phyloP scores from a whole-genome alignment of 2,113 vertebrate genomes.

The Pristiophorus japonicus region DNA sequence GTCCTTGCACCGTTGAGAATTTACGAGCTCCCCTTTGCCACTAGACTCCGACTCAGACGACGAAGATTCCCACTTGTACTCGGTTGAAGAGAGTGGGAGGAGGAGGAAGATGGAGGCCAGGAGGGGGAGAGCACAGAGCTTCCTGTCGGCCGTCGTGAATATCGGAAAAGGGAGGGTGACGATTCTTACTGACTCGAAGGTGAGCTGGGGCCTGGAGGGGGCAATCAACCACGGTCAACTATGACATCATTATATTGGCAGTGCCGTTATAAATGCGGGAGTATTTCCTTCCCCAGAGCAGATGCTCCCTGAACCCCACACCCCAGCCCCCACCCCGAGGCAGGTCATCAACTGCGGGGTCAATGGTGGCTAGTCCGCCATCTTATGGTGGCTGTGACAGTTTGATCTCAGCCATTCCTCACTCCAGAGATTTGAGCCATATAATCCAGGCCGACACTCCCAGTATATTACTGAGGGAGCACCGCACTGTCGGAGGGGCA shows the following conservation, averaged over 20 bases:
- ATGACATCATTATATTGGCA: neutral
- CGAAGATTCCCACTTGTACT: constrained; percentile 69
- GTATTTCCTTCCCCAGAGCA: too few relatives aligned
- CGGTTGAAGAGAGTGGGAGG: constrained; percentile 51
- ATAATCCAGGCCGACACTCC: too few relatives aligned
- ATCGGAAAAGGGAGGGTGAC: constrained; percentile 74
- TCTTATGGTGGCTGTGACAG: too few relatives aligned
- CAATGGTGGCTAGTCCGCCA: too few relatives aligned
- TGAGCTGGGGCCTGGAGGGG: constrained; percentile 43
- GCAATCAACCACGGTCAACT: neutral
- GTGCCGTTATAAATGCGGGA: neutral
- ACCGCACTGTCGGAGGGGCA: too few relatives aligned
- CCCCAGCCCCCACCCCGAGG: neutral
- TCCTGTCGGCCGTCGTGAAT: constrained; percentile 67
- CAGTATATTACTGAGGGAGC: too few relatives aligned
- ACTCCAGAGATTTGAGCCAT: too few relatives aligned
- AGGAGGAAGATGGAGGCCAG: constrained; percentile 45
- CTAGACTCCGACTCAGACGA: constrained; percentile 81
- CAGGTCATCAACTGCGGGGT: too few relatives aligned
- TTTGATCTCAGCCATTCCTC: too few relatives aligned
- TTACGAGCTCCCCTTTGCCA: neutral
- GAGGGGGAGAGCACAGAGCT: constrained; percentile 58
- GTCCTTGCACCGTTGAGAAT: too few relatives aligned
- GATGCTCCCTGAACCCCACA: too few relatives aligned
- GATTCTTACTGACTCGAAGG: constrained; percentile 73